phyloP scores from a whole-genome alignment of 2,113 vertebrate genomes.

The Opisthocomus hoazin region DNA sequence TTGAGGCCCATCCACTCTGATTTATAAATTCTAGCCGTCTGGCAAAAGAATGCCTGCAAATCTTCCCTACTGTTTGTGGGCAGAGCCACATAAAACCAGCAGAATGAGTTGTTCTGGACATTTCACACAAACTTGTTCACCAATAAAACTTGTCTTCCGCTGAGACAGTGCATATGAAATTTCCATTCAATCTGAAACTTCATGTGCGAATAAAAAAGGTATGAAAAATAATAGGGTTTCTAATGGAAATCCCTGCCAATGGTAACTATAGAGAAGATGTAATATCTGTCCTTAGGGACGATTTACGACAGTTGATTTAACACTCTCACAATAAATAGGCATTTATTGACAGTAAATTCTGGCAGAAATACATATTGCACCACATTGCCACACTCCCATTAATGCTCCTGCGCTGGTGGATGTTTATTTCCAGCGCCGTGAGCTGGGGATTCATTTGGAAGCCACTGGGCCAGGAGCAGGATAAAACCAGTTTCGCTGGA shows the following conservation, averaged over 20 bases:
- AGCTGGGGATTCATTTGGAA: neutral
- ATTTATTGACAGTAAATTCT: slow-evolving; percentile 36
- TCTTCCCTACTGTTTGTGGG: slow-evolving; percentile 4
- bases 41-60: neutral
- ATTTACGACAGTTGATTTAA: slow-evolving; percentile 37
- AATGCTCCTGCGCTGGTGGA: neutral
- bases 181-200: neutral
- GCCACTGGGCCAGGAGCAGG: neutral
- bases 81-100: neutral
- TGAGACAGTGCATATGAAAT: neutral
- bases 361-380: neutral
- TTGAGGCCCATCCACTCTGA: neutral
- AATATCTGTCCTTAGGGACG: neutral
- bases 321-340: slow-evolving; percentile 11
- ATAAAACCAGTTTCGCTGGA: fast-evolving
- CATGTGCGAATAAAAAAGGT: slow-evolving; percentile 12
- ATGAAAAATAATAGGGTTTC: neutral
- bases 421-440: neutral
- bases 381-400: neutral
- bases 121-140: neutral
- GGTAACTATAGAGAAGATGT: neutral
- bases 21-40: slow-evolving; percentile 3
- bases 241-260: slow-evolving; percentile 36
- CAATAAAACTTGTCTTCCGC: slow-evolving; percentile 18
- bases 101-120: neutral